Conservation (phyloP, 2,113 vertebrate genomes). For the Tetrao urogallus region DNA sequence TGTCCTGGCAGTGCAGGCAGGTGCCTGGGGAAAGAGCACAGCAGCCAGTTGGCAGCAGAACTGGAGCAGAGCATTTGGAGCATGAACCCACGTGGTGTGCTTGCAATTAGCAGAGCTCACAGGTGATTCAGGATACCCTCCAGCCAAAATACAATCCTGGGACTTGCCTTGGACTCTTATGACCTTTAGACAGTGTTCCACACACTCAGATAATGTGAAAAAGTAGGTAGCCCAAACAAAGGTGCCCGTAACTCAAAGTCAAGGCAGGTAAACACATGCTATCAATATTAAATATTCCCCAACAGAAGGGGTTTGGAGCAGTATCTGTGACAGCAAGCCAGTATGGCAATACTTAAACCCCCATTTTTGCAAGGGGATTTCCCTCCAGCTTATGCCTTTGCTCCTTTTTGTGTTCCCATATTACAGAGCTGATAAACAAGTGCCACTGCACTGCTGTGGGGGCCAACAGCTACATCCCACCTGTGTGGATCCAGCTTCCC, state of each 20-base stretch:
- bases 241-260: not conserved
- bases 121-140: constrained; percentile 30
- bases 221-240: not conserved
- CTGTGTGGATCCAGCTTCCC: not conserved
- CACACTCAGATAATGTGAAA: not conserved
- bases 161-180: not conserved
- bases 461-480: not conserved
- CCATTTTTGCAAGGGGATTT: fast-evolving
- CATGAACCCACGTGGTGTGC: not conserved
- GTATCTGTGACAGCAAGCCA: not conserved
- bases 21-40: constrained; percentile 73
- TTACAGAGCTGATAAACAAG: not conserved
- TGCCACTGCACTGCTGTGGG: not conserved
- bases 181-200: not conserved
- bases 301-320: not conserved
- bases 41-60: not conserved
- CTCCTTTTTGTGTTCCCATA: not conserved
- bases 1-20: constrained; percentile 89
- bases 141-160: not conserved
- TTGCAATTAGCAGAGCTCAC: not conserved
- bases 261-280: not conserved
- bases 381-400: not conserved
- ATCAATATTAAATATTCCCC: not conserved
- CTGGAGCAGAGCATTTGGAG: constrained; percentile 54
- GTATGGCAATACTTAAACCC: not conserved